Evolutionary conservation across 2,113 vertebrate genomes (phyloP), one percentile per base, ranked within the genome.

Genomic region (Pluvialis apricaria): DNA sequence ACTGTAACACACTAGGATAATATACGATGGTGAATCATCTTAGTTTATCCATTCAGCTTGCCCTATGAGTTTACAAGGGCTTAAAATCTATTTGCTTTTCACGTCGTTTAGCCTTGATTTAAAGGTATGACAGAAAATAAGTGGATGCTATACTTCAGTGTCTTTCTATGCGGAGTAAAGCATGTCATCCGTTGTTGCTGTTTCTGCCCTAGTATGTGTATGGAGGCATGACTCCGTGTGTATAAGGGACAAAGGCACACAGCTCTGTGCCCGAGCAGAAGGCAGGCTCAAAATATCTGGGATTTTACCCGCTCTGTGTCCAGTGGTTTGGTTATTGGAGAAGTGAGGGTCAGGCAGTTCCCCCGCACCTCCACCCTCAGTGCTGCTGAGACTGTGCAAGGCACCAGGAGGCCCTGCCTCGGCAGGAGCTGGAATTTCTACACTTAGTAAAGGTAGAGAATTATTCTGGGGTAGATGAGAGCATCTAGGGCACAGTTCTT

Each of bases 11-110:
- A 80, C 38, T 44, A 94, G 75, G 58, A 65, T 95, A 91, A 89
- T 91, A 73, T 76, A 95, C 36, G 68, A 21, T 0, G 1, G 70
- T 49, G 87, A 85, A 96, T 91, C 86, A 90, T 40, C 75, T 85
- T 11, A 76, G 78, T 94, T 94, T 95, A 95, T 94, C 92, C 75
- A 86, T 95, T 97, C 89, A 92, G 89, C 54, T 95, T 94, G 87
- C 82, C 92, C 89, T 94, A 22, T 77, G 84, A 94, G 71, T 88
- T 95, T 95, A 91, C 86, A 90, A 55, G 80, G 91, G 89, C 91
- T 97, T 88, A 73, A 92, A 89, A 91, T 95, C 91, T 70, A 91
- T 94, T 80, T 87, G 87, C 78, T 95, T 97, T 96, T 91, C 54
- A 60, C 84, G 55, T 95, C 47, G 1, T 92, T 96, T 92, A 92